Conservation (phyloP, 37 sponge, comb jelly and placozoan species). For the Axinella damicornis region DNA sequence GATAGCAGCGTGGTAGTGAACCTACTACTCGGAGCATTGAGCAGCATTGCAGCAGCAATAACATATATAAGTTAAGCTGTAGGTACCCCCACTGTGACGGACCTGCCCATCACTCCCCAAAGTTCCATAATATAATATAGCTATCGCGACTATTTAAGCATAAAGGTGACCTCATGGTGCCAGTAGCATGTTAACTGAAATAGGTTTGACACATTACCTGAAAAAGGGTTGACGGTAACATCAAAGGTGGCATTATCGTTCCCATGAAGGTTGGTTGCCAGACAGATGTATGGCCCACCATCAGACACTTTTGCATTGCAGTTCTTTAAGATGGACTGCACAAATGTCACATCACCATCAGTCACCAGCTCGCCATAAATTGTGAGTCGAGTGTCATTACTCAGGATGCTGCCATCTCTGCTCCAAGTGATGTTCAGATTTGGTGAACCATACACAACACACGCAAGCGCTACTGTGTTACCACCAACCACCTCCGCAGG, state of each 20-base stretch:
- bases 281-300: conserved; percentile 19
- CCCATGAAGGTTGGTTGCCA: background rate
- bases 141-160: too few relatives aligned
- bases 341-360: background rate
- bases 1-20: too few relatives aligned
- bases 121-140: too few relatives aligned
- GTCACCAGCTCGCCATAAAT: conserved; percentile 17
- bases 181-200: too few relatives aligned
- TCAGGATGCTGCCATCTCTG: background rate
- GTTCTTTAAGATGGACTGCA: conserved; percentile 23
- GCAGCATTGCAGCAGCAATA: too few relatives aligned
- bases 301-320: conserved; percentile 11
- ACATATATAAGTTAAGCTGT: too few relatives aligned
- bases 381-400: conserved; percentile 1
- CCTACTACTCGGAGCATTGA: too few relatives aligned
- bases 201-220: too few relatives aligned
- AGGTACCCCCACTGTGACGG: too few relatives aligned
- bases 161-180: too few relatives aligned
- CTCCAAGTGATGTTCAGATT: background rate
- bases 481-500: background rate
- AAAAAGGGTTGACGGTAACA: background rate
- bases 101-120: too few relatives aligned
- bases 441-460: background rate
- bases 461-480: background rate
- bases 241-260: background rate